Evolutionary conservation across 37 sponge, comb jelly and placozoan species (phyloP), one percentile per base, ranked within the genome.

Genomic region (Chondrosia reniformis): DNA sequence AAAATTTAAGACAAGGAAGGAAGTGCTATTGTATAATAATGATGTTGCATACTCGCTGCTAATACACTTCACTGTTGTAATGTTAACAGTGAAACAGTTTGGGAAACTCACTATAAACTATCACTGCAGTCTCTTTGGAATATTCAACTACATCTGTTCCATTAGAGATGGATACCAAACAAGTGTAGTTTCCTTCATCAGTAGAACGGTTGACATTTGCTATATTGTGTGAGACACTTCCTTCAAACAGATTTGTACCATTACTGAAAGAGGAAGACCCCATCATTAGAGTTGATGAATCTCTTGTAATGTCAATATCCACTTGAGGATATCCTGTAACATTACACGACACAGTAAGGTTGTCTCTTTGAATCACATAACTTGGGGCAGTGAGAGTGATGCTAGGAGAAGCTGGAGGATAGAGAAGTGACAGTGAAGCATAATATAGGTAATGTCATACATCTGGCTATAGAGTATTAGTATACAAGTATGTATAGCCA

Each of bases 121-220:
- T n/a, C n/a, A n/a, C n/a, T n/a, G n/a, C n/a, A n/a, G n/a, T n/a
- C n/a, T n/a, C n/a, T n/a, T n/a, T n/a, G n/a, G n/a, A n/a, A n/a
- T n/a, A n/a, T n/a, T n/a, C n/a, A n/a, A n/a, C n/a, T n/a, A n/a
- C n/a, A n/a, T n/a, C n/a, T n/a, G n/a, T n/a, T 24, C 58, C 58
- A 28, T 56, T 24, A 28, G 58, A 28, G 58, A 6, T 56, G 58
- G 58, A 28, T 3, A 28, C 58, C 27, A 28, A 56, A 28, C 58
- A 56, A 28, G 58, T 56, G 72, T 69, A 69, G 72, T 69, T 69
- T 19, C 72, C 72, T 44, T 69, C 72, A 40, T 69, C n/a, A 34
- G n/a, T 34, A 37, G 40, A 10, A 21, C n/a, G 43, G 44, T 42
- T 40, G 4, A 44, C 72, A 36, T 41, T 34, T 1, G 72, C 42